These are phyloP conservation scores for Channa maculata DNA, from an alignment of 2,113 vertebrate species.

Conservation along the genomic window DNA sequence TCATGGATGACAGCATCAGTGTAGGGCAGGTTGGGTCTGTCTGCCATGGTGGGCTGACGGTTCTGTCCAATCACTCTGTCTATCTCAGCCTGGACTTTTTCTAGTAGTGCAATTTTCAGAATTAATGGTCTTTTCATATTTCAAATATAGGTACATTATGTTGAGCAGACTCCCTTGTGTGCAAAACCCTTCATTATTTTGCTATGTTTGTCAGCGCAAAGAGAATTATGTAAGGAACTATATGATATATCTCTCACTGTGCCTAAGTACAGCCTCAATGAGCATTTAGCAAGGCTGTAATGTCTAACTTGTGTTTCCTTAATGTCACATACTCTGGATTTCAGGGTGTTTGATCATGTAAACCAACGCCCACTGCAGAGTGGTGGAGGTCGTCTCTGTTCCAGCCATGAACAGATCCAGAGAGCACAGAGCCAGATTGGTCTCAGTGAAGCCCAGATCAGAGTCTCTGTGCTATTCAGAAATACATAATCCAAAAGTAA, in stretches of 20 bases:
- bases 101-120: background rate
- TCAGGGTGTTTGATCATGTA: constrained; percentile 85
- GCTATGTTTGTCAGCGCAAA: too few relatives aligned
- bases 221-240: too few relatives aligned
- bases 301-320: too few relatives aligned
- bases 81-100: constrained; percentile 80
- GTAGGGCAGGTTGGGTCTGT: constrained; percentile 83
- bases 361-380: constrained; percentile 88
- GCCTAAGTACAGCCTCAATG: too few relatives aligned
- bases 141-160: too few relatives aligned
- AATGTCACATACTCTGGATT: constrained; percentile 83
- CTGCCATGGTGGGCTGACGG: constrained; percentile 72
- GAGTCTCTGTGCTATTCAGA: constrained; percentile 36
- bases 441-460: constrained; percentile 78
- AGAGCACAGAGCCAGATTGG: constrained; percentile 83
- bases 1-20: constrained; percentile 87
- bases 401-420: constrained; percentile 90
- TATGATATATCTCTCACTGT: too few relatives aligned
- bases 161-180: too few relatives aligned
- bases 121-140: too few relatives aligned
- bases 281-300: too few relatives aligned
- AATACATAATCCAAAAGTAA: background rate
- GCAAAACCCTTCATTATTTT: too few relatives aligned
- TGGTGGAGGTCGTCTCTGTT: constrained; percentile 90
- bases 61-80: constrained; percentile 69